Conservation (phyloP, 2,888 invertebrate genomes). For the Drosophila hawaiiensis region DNA sequence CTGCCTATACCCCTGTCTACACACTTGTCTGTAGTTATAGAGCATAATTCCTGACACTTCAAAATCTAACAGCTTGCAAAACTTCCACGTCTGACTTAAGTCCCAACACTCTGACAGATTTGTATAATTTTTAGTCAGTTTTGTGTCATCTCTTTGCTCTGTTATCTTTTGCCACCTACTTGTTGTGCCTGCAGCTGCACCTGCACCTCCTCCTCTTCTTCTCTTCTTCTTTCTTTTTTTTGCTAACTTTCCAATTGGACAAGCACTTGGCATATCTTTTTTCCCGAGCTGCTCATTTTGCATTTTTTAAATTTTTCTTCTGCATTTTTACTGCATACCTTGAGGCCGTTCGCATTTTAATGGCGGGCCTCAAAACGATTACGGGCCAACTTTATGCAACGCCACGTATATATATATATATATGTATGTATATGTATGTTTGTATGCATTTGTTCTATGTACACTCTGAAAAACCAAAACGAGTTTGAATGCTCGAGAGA, state of each 20-base stretch:
- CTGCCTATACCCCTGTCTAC: neutral
- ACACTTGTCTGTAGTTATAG: neutral
- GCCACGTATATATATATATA: neutral
- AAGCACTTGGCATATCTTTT: conserved; percentile 44
- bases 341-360: conserved; percentile 46
- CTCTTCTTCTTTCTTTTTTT: neutral
- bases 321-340: conserved; percentile 23
- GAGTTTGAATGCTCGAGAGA: neutral
- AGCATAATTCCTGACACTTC: neutral
- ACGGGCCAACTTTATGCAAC: conserved; percentile 12
- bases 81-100: conserved; percentile 23
- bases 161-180: conserved; percentile 21
- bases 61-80: conserved; percentile 22
- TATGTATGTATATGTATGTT: neutral
- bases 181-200: conserved; percentile 9
- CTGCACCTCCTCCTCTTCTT: neutral
- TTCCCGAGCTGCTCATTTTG: conserved; percentile 27
- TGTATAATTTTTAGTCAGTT: conserved; percentile 31
- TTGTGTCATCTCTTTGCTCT: conserved; percentile 28
- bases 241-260: conserved; percentile 33
- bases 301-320: conserved; percentile 4
- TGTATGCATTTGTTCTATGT: neutral
- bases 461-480: neutral
- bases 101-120: conserved; percentile 12
- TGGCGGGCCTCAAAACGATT: conserved; percentile 10